Evolutionary conservation across 2,888 invertebrate species (phyloP).

Genomic region (Brachypterus glaber): DNA sequence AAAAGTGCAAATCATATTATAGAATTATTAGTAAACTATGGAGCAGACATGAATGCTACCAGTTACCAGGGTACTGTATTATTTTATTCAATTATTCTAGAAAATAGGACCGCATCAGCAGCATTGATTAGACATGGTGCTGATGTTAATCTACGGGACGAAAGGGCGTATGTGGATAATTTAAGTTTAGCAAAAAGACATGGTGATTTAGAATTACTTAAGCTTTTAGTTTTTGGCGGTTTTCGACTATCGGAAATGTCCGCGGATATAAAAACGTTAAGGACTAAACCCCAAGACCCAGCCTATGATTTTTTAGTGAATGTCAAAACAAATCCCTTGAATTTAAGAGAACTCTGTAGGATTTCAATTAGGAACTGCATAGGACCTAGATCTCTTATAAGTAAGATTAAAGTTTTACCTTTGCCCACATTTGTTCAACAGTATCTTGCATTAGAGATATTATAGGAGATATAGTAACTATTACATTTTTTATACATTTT

Average conservation of each 20-base stretch:
- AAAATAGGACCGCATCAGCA: slow-evolving; percentile 44
- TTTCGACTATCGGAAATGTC: slow-evolving; percentile 35
- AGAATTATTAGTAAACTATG: slow-evolving; percentile 34
- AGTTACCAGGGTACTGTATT: slow-evolving; percentile 39
- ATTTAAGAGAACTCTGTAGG: slow-evolving; percentile 48
- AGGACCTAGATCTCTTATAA: slow-evolving; percentile 33
- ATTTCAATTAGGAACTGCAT: slow-evolving; percentile 45
- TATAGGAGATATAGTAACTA: slow-evolving; percentile 19
- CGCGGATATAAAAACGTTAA: slow-evolving; percentile 33
- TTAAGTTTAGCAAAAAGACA: slow-evolving; percentile 46
- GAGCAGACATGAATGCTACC: slow-evolving; percentile 34
- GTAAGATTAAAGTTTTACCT: slow-evolving; percentile 43
- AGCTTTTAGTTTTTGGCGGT: slow-evolving; percentile 40
- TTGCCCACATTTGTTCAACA: slow-evolving; percentile 48
- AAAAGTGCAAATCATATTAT: slow-evolving; percentile 47
- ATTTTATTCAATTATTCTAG: slow-evolving; percentile 39
- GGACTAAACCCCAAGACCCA: slow-evolving; percentile 29
- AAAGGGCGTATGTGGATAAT: slow-evolving; percentile 49
- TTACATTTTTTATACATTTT: background rate
- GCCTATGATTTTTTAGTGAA: slow-evolving; percentile 33
- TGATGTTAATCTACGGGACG: slow-evolving; percentile 51
- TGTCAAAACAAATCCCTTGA: slow-evolving; percentile 41
- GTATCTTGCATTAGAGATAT: slow-evolving; percentile 48
- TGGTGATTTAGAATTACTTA: slow-evolving; percentile 35
- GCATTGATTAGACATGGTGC: slow-evolving; percentile 53